Evolutionary conservation across 2,888 invertebrate species (phyloP).

Genomic region (Volucella bombylans): DNA sequence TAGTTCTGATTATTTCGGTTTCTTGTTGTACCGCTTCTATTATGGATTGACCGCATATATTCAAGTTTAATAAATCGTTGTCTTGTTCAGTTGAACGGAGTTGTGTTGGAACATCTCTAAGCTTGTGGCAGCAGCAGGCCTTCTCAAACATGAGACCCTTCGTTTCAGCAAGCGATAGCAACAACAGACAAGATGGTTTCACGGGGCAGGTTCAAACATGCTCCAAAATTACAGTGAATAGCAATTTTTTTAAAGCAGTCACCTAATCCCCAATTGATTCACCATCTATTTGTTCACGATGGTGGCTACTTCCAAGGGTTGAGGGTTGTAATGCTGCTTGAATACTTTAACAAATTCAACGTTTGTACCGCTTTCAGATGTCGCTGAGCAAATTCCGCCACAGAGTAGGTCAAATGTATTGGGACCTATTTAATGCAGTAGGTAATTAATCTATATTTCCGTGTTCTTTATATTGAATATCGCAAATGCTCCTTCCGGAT

Average conservation of each 20-base stretch:
- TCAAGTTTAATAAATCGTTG: background rate
- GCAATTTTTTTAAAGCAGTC: constrained; percentile 19
- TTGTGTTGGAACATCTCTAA: constrained; percentile 7
- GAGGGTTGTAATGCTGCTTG: background rate
- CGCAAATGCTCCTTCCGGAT: constrained; percentile 20
- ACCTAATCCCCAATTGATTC: constrained; percentile 37
- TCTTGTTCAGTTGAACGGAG: constrained; percentile 12
- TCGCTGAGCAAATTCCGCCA: constrained; percentile 6
- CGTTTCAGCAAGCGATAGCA: constrained; percentile 19
- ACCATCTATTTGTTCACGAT: constrained; percentile 12
- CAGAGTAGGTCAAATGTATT: constrained; percentile 19
- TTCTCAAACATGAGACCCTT: constrained; percentile 23
- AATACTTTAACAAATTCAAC: background rate
- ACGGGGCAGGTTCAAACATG: constrained; percentile 13
- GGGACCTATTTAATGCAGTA: constrained; percentile 21
- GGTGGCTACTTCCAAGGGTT: constrained; percentile 40
- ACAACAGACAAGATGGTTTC: constrained; percentile 30
- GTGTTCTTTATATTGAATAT: background rate
- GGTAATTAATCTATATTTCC: background rate
- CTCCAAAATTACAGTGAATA: constrained; percentile 21
- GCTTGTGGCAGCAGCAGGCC: constrained; percentile 7
- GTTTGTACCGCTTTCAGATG: constrained; percentile 1
- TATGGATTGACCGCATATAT: background rate
- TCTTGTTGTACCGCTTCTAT: no score
- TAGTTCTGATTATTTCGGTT: no score